Conservation (phyloP, 2,888 invertebrate species). For the Temnothorax ravouxi region DNA sequence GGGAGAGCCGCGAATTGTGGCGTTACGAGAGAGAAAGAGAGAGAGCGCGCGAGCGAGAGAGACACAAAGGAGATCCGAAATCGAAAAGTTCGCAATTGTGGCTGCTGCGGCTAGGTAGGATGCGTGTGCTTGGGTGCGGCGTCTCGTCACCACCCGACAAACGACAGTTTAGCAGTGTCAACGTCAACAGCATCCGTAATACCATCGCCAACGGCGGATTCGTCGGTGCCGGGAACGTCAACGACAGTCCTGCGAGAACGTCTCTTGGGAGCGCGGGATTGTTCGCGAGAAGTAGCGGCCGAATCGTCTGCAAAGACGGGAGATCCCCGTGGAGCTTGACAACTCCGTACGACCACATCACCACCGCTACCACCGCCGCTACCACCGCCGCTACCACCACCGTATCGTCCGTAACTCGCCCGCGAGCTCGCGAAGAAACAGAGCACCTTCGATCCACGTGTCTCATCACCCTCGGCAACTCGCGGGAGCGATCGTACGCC, state of each 20-base stretch:
- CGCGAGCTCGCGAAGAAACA: no score
- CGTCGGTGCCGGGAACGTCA: slow-evolving; percentile 18
- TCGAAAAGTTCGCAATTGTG: slow-evolving; percentile 82
- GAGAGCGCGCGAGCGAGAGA: slow-evolving; percentile 64
- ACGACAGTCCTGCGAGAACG: slow-evolving; percentile 28
- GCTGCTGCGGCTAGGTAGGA: slow-evolving; percentile 84
- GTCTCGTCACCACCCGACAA: slow-evolving; percentile 81
- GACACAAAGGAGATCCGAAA: slow-evolving; percentile 71
- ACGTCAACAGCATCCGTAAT: slow-evolving; percentile 61
- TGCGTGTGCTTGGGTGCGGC: slow-evolving; percentile 86
- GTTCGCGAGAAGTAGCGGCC: slow-evolving; percentile 21
- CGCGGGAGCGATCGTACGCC: background rate
- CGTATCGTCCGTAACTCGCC: no score
- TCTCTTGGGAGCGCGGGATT: slow-evolving; percentile 33
- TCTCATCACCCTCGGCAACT: background rate
- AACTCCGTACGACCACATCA: background rate
- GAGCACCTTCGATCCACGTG: slow-evolving; percentile 7
- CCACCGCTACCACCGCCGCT: no score
- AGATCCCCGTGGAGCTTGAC: background rate
- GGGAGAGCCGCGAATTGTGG: slow-evolving; percentile 37
- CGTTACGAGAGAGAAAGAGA: slow-evolving; percentile 58
- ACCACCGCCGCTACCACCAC: no score
- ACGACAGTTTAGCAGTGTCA: slow-evolving; percentile 70
- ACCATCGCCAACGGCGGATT: slow-evolving; percentile 32
- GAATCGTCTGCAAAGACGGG: slow-evolving; percentile 4